phyloP scores from a whole-genome alignment of 2,797 vertebrate genomes.

The Eulemur coronatus region DNA sequence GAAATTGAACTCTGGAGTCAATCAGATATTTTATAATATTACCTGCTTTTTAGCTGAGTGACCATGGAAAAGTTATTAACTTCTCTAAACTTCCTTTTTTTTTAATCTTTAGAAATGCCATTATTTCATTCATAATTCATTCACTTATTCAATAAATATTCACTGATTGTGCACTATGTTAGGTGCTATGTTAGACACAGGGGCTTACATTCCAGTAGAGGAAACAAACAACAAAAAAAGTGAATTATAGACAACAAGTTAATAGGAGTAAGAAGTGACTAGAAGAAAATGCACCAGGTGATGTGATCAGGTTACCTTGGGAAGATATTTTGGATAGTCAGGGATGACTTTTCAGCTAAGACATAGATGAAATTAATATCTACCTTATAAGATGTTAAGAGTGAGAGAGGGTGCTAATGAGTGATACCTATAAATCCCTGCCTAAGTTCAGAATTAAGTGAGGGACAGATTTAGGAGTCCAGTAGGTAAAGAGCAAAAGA shows the following conservation, averaged over 20 bases:
- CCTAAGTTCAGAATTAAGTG: background rate
- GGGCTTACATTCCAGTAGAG: background rate
- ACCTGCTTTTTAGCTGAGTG: background rate
- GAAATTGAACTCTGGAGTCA: background rate
- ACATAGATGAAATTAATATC: background rate
- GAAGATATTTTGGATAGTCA: background rate
- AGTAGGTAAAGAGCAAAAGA: background rate
- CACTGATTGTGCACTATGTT: background rate
- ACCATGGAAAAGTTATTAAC: background rate
- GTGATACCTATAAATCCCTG: background rate
- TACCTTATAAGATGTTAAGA: background rate
- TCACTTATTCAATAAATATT: slow-evolving; percentile 13
- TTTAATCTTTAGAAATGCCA: background rate
- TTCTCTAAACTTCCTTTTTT: background rate
- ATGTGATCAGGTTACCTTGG: background rate
- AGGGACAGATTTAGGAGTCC: background rate
- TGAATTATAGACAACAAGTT: background rate
- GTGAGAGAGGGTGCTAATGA: background rate
- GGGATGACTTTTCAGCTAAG: background rate
- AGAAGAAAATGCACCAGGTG: background rate
- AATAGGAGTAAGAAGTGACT: background rate
- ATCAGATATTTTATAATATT: slow-evolving; percentile 17
- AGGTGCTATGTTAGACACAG: background rate
- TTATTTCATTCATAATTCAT: background rate
- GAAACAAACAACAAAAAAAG: background rate